phyloP scores from a whole-genome alignment of 2,113 vertebrate species.

The Emydura subglobosa region DNA sequence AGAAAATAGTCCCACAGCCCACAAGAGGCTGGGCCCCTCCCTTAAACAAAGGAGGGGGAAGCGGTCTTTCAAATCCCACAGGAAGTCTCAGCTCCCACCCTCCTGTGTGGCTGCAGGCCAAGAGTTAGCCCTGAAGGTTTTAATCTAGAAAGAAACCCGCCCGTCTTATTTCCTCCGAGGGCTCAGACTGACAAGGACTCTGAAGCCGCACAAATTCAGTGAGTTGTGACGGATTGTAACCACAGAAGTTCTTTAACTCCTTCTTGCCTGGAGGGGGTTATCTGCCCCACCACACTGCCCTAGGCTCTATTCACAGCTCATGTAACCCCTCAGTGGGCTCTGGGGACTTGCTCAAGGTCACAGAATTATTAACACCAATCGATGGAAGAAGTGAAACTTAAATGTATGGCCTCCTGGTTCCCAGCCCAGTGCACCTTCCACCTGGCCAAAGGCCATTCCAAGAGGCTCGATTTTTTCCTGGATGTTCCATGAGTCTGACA shows the following conservation, averaged over 20 bases:
- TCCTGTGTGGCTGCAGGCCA: neutral
- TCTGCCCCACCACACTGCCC: neutral
- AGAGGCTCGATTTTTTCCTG: neutral
- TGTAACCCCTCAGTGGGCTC: neutral
- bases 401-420: neutral
- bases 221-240: neutral
- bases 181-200: neutral
- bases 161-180: neutral
- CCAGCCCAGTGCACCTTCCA: neutral
- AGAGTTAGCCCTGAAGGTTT: neutral
- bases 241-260: neutral
- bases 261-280: neutral
- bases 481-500: neutral
- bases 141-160: neutral
- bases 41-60: neutral
- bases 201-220: neutral
- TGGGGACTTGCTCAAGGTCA: neutral
- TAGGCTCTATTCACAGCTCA: neutral
- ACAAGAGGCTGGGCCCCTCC: neutral
- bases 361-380: neutral
- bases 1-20: neutral
- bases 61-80: neutral
- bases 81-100: neutral
- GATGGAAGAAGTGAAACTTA: neutral
- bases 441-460: neutral